phyloP scores from a whole-genome alignment of 1,140 invertebrate genomes.

The Ladona fulva region DNA sequence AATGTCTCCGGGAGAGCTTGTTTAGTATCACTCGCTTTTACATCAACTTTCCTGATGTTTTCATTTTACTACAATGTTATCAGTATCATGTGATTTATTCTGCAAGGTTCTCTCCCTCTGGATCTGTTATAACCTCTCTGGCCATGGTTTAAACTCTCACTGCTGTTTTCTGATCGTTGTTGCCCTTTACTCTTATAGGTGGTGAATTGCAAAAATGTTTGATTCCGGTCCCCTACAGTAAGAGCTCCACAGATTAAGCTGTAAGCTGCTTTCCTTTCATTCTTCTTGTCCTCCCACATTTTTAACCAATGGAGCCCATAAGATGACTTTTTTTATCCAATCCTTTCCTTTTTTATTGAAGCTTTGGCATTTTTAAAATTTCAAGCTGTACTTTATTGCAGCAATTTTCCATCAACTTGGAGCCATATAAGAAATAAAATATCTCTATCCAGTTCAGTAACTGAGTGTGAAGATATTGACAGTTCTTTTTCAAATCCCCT shows the following conservation, averaged over 20 bases:
- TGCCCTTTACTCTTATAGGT: constrained; percentile 87
- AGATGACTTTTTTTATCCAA: constrained; percentile 18
- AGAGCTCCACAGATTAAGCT: constrained; percentile 98
- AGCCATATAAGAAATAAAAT: too few species aligned
- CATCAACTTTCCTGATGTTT: too few species aligned
- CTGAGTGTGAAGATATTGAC: too few species aligned
- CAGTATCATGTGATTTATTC: too few species aligned
- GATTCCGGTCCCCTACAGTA: constrained; percentile 98
- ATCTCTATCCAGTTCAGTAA: too few species aligned
- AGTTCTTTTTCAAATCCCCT: too few species aligned
- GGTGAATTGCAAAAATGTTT: constrained; percentile 98
- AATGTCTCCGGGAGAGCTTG: too few species aligned
- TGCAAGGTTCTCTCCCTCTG: too few species aligned
- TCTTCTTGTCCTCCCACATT: constrained; percentile 36
- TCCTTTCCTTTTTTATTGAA: constrained; percentile 37
- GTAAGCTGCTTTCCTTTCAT: constrained; percentile 67
- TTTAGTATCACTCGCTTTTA: too few species aligned
- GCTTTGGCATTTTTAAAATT: neutral
- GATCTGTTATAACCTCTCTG: constrained; percentile 9
- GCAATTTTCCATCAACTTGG: neutral
- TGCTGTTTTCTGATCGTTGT: constrained; percentile 30
- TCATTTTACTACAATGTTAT: too few species aligned
- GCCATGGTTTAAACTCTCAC: constrained; percentile 15
- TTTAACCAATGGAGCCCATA: constrained; percentile 25
- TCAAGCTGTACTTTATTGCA: neutral